Conservation (phyloP, 2,888 invertebrate species). For the Campaea margaritaria region DNA sequence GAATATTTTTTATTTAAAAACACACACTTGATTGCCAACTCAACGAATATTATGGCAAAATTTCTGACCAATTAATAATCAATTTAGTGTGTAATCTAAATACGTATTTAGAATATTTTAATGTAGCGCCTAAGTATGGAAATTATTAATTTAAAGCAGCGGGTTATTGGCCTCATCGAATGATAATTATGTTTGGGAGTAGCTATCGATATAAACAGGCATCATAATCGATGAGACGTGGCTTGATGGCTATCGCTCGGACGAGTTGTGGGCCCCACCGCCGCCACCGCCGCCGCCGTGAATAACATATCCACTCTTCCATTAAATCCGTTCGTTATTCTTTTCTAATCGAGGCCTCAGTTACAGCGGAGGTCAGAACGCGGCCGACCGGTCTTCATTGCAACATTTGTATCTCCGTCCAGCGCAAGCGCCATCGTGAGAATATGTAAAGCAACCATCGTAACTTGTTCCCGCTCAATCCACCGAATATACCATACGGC, state of each 20-base stretch:
- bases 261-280: constrained; percentile 37
- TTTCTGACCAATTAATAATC: neutral
- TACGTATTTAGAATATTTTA: constrained; percentile 11
- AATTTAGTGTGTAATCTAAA: constrained; percentile 7
- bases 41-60: too few relatives aligned
- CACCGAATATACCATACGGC: constrained; percentile 37
- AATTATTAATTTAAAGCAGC: constrained; percentile 36
- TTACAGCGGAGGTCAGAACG: constrained; percentile 56
- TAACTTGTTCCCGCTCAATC: constrained; percentile 51
- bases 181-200: constrained; percentile 57
- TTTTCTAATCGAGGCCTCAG: constrained; percentile 62
- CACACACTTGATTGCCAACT: too few relatives aligned
- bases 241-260: constrained; percentile 50
- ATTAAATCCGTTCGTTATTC: constrained; percentile 61
- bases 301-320: constrained; percentile 57
- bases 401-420: constrained; percentile 71
- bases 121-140: constrained; percentile 14
- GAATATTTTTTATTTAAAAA: too few relatives aligned
- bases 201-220: constrained; percentile 54
- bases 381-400: constrained; percentile 74
- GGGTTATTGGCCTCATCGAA: constrained; percentile 55
- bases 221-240: constrained; percentile 56
- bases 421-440: constrained; percentile 80
- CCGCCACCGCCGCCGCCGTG: constrained; percentile 47
- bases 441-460: constrained; percentile 62